Evolutionary conservation across 1,140 invertebrate genomes (phyloP), one percentile per base, ranked within the genome.

Genomic region (Eriocheir sinensis): DNA sequence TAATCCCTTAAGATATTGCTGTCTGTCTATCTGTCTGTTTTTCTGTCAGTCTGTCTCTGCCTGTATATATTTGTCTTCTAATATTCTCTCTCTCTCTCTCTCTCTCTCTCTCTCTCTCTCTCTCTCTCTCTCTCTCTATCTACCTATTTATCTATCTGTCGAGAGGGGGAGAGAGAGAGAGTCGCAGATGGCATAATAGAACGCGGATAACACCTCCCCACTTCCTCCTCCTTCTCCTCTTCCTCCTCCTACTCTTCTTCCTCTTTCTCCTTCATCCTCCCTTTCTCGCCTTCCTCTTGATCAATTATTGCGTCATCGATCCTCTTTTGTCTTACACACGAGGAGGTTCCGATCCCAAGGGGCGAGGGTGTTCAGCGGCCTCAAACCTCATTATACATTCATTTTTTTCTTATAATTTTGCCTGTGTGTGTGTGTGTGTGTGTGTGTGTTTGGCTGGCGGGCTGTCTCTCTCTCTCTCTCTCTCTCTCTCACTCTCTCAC

Each of bases 221-320:
- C 44, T 15, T 48, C 44, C 44, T 48, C 44, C 15, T 15, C 15
- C 44, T 48, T 48, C 44, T 48, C 15, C 44, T 48, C 44, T 48
- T 15, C 15, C 44, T 48, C 15, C 44, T 48, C 44, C 15, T 15
- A 8, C 44, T 48, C 44, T 48, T 60, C 53, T 60, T 21, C 27
- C 53, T 60, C 53, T 60, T 21, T 27, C 53, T 60, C 53, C 17
- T 21, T 27, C 21, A 3, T 21, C 17, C 60, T 72, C 60, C n/a
- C 60, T 72, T n/a, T 72, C 60, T 72, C 60, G 44, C n/a, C 60
- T 72, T n/a, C n/a, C 60, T 72, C 60, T 72, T n/a, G 60, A 72
- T 72, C 60, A 72, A 72, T 72, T n/a, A 72, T 72, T 72, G 60
- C 60, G 60, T 72, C 60, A 72, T 72, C 60, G 60, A 72, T 72